Base-by-base conservation (phyloP, 1,140 invertebrate species). In the Bombus breviceps region DNA sequence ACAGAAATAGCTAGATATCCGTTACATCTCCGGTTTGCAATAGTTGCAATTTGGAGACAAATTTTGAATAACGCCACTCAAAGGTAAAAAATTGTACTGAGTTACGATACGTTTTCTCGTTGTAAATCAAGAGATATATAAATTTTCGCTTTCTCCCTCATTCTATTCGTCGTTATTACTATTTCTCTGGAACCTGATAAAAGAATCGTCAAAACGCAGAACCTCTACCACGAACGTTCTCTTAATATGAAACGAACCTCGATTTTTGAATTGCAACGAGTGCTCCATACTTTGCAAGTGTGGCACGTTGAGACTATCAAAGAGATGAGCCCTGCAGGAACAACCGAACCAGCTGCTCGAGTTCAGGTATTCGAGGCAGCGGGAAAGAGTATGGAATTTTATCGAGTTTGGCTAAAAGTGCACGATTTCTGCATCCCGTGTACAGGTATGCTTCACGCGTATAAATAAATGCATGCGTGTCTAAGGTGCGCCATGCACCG, bases 381-480 rank as follows among this genome's bases (percentile, higher is more conserved):
- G 22, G 37, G 5, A n/a, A 41, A 64, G 59, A 47, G 43, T 34
- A 47, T n/a, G 43, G 47, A 68, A 71, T 75, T 81, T 71, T 62
- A 66, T 66, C 47, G 59, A 34, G 28, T 32, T 86, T 22, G 34
- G 12, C 37, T 71, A 59, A 34, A 78, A 73, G 34, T 64, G 37
- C 64, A n/a, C 39, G 25, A 85, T 68, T 68, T 71, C 75, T 62
- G 76, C 53, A 43, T 83, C 57, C 37, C 43, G 12, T 37, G 66
- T 1, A 12, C 77, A 85, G 77, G 81, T 79, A 72, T 82, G 89
- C 3, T 85, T 72, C 81, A 59, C 59, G 64, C 75, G 73, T 77
- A 86, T 74, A 86, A 89, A 82, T 82, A 81, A 74, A 86, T 37
- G 59, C 79, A 76, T 73, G 69, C 77, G 84, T 86, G 87, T 81